phyloP scores from a whole-genome alignment of 2,113 vertebrate genomes.

The Sinocyclocheilus maitianheensis region DNA sequence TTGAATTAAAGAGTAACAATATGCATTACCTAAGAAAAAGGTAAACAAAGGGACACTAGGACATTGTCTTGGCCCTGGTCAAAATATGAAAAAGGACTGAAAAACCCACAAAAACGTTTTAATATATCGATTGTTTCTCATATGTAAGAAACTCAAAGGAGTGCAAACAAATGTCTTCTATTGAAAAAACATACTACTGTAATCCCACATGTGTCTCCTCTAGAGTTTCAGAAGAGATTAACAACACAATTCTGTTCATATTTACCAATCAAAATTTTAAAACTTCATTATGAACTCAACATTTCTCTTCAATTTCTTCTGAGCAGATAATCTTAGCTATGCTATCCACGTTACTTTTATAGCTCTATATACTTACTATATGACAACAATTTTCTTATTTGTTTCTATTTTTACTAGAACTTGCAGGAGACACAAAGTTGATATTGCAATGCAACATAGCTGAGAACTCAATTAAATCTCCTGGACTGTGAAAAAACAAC shows the following conservation, averaged over 20 bases:
- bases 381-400: not conserved
- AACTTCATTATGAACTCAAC: not conserved
- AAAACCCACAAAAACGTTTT: not conserved
- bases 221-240: too few relatives aligned
- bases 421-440: not conserved
- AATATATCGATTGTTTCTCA: too few relatives aligned
- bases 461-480: not conserved
- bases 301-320: not conserved
- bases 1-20: not conserved
- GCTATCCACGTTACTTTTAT: not conserved
- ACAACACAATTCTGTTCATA: too few relatives aligned
- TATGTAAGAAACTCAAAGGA: too few relatives aligned
- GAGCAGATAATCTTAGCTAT: not conserved
- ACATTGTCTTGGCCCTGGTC: too few relatives aligned
- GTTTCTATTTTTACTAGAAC: not conserved
- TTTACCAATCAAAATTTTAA: too few relatives aligned
- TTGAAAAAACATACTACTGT: too few relatives aligned
- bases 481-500: not conserved
- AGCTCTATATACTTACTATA: not conserved
- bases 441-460: not conserved
- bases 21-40: not conserved
- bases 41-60: not conserved
- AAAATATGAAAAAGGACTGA: too few relatives aligned
- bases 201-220: too few relatives aligned
- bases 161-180: too few relatives aligned